These are phyloP conservation scores for Phrynocephalus versicolor DNA, from an alignment of 2,113 vertebrate genomes.

Conservation along the genomic window DNA sequence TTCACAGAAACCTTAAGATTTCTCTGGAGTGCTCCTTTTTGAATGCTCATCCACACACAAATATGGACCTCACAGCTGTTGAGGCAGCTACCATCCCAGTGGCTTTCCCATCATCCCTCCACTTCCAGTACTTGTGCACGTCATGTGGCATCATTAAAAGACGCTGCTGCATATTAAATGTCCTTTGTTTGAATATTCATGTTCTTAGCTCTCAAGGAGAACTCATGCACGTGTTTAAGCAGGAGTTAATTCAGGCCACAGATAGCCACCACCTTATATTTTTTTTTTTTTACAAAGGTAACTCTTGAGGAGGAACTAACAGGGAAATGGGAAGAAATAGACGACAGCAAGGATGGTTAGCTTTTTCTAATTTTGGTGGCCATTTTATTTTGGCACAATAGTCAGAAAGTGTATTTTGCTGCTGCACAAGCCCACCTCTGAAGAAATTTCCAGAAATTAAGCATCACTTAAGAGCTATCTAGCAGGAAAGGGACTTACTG, in stretches of 20 bases:
- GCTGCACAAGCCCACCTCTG: background rate
- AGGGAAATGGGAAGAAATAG: background rate
- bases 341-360: background rate
- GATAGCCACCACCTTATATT: background rate
- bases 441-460: background rate
- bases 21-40: background rate
- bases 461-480: background rate
- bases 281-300: background rate
- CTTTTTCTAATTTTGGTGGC: background rate
- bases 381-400: background rate
- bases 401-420: background rate
- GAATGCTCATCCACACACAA: background rate
- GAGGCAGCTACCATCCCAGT: background rate
- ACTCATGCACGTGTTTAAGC: background rate
- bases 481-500: background rate
- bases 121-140: background rate
- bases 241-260: conserved; percentile 5
- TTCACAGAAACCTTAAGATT: background rate
- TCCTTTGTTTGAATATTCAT: background rate
- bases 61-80: background rate
- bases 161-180: conserved; percentile 4
- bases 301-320: background rate
- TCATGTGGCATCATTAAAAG: background rate
- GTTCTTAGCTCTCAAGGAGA: background rate
- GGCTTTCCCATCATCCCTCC: background rate